These are phyloP conservation scores for Mesoligia furuncula DNA, from an alignment of 2,888 invertebrate genomes.

Conservation along the genomic window DNA sequence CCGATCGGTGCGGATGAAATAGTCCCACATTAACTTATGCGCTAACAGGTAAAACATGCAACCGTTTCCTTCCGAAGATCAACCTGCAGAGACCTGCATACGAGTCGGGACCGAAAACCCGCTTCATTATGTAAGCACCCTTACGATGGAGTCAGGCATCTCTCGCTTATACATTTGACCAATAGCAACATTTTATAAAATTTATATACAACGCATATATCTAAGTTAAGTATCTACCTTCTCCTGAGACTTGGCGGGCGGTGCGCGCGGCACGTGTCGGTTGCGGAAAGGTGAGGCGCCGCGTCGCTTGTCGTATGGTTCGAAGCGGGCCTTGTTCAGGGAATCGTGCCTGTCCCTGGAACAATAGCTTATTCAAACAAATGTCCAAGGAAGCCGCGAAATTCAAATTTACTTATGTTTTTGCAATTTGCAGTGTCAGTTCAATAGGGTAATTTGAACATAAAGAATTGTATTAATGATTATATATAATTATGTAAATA, in stretches of 20 bases:
- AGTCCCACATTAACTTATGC: too few species aligned
- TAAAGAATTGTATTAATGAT: too few species aligned
- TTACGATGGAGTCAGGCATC: neutral
- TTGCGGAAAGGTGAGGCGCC: slow-evolving; percentile 53
- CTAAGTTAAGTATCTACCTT: slow-evolving; percentile 22
- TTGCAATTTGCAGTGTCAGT: neutral
- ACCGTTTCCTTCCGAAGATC: too few species aligned
- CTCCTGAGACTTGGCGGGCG: slow-evolving; percentile 17
- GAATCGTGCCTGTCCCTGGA: slow-evolving; percentile 42
- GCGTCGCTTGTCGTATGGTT: slow-evolving; percentile 69
- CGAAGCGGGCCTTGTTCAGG: slow-evolving; percentile 66
- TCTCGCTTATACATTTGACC: neutral
- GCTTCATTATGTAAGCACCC: too few species aligned
- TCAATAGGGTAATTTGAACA: neutral
- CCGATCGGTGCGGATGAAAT: too few species aligned
- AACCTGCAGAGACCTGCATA: too few species aligned
- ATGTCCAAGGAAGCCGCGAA: neutral
- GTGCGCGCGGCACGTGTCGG: slow-evolving; percentile 46
- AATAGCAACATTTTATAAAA: neutral
- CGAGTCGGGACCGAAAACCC: too few species aligned
- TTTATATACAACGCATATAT: neutral
- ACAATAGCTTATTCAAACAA: slow-evolving; percentile 1
- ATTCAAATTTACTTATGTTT: too few species aligned
- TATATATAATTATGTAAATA: too few species aligned
- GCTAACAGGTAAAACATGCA: too few species aligned